Base-by-base conservation (phyloP, 2,888 invertebrate genomes). In the Phania funesta region DNA sequence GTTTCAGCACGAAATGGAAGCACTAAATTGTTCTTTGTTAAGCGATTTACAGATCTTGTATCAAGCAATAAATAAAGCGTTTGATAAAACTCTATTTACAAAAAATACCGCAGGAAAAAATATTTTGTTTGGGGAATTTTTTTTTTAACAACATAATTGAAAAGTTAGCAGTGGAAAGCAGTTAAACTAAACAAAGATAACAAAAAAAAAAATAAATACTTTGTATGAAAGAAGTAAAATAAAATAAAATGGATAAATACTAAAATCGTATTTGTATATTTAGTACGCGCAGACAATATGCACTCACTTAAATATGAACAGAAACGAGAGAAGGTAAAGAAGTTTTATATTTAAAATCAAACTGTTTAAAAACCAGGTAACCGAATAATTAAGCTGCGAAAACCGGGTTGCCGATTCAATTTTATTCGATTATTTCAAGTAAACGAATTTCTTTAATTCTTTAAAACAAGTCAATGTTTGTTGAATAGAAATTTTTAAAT, bases 131-230 rank as follows among this genome's bases (percentile, higher is more conserved):
- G n/a, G 5, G 22, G 22, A 7, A 29, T 62, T 41, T 11, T 22
- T 64, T 24, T 29, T 56, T 18, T 3, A 67, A 60, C 58, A 48
- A 58, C 24, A 56, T 81, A 76, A 81, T 83, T 83, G 83, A 83
- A 83, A 79, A 65, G 58, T 79, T 60, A 68, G 64, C 74, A 64
- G 44, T 67, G 62, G 65, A 70, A 56, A 22, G 38, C 58, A 70
- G 54, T 74, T 80, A 73, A 67, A 26, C 67, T 16, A n/a, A n/a
- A 35, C 38, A 16, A 35, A n/a, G 67, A 52, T 6, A 26, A 65
- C 3, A 16, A 46, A 3, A 32, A 41, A 48, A 26, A 26, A 29
- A 60, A 26, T 8, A 44, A 11, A 48, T 44, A 20, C 7, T 18
- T 3, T 22, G 20, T 22, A 11, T 11, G 3, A 46, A 18, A 20